A percentile compares a stretch with the other conserved stretches of the same genome.
Conservation (phyloP, 2,113 vertebrate genomes). For the Anguilla japonica region DNA sequence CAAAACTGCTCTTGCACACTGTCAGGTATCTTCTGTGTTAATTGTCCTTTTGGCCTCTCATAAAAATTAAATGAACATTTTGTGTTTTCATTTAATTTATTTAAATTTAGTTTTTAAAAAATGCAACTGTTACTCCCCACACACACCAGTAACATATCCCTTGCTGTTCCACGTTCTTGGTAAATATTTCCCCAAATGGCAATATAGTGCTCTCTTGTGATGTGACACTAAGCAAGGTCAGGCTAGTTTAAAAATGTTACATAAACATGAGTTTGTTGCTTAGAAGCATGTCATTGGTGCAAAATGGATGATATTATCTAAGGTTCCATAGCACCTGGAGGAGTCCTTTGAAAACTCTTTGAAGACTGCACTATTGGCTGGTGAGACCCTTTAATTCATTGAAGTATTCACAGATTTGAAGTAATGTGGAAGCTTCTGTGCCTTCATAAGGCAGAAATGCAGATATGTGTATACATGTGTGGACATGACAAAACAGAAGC, state of each 20-base stretch:
- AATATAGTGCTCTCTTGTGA: not conserved
- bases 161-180: not conserved
- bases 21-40: not conserved
- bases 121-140: not conserved
- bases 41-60: not conserved
- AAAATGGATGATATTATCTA: not conserved
- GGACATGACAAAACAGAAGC: too few species aligned
- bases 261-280: not conserved
- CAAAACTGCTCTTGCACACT: not conserved
- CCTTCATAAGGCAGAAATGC: not conserved
- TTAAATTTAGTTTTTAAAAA: too few species aligned
- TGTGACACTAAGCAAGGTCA: not conserved
- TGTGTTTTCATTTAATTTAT: too few species aligned
- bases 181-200: not conserved
- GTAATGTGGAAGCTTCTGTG: not conserved
- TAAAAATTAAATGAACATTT: not conserved
- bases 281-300: too few species aligned
- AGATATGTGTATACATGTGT: not conserved
- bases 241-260: not conserved
- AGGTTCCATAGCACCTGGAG: not conserved
- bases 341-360: not conserved
- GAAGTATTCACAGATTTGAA: not conserved
- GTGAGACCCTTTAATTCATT: not conserved
- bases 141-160: not conserved
- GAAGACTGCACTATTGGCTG: not conserved